Evolutionary conservation across 2,113 vertebrate species (phyloP).

Genomic region (Macrotus californicus): DNA sequence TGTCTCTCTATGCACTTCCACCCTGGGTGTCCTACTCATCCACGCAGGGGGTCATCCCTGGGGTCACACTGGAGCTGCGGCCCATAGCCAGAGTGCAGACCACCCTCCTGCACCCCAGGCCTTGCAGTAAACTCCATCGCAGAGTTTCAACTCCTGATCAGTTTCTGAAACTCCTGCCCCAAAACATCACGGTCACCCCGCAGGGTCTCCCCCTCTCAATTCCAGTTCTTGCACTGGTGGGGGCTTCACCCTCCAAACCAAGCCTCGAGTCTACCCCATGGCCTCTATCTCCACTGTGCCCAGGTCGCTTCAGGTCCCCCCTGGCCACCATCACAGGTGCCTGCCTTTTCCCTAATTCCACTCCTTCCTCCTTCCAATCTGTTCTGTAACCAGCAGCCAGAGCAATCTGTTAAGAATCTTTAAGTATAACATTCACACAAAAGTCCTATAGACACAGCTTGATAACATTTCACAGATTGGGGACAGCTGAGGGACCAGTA

Average conservation of each 20-base stretch:
- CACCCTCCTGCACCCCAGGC: background rate
- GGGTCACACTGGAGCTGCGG: fast-evolving
- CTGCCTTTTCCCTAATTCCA: background rate
- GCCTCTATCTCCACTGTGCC: background rate
- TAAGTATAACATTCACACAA: background rate
- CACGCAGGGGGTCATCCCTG: fast-evolving
- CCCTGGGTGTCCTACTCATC: background rate
- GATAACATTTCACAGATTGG: background rate
- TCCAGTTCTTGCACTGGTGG: background rate
- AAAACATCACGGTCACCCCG: background rate
- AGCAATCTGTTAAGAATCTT: background rate
- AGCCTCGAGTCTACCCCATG: fast-evolving
- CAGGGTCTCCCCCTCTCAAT: background rate
- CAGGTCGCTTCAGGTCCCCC: background rate
- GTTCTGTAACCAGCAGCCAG: background rate
- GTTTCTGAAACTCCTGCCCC: background rate
- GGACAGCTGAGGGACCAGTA: background rate
- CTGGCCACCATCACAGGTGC: background rate
- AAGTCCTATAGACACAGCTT: background rate
- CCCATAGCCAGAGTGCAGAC: background rate
- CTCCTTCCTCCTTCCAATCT: background rate
- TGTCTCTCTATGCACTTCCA: background rate
- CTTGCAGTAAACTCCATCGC: background rate
- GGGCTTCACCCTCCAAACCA: background rate
- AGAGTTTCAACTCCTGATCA: background rate